A percentile compares a stretch with the other conserved stretches of the same genome.
These are phyloP conservation scores for Augochlora pura DNA, from an alignment of 1,140 invertebrate species.

Conservation along the genomic window DNA sequence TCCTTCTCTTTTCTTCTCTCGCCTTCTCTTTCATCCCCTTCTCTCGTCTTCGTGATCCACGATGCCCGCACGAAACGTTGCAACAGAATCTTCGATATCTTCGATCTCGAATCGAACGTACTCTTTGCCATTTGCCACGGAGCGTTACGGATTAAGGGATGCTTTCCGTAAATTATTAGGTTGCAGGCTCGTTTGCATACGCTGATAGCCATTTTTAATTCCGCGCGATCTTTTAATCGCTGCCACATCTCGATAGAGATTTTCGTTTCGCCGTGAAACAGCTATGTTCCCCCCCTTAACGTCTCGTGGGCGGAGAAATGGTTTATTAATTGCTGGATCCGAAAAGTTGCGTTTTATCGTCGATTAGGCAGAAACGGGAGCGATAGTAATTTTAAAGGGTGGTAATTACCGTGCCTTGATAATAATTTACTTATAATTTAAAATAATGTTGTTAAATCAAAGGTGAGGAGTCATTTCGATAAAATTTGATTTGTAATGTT, in stretches of 20 bases:
- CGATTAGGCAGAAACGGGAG: too few relatives aligned
- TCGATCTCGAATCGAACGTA: neutral
- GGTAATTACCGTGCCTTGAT: too few relatives aligned
- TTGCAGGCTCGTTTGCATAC: neutral
- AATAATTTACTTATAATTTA: too few relatives aligned
- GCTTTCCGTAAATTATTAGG: slow-evolving; percentile 4
- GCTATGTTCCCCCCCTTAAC: too few relatives aligned
- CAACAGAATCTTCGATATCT: neutral
- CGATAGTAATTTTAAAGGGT: too few relatives aligned
- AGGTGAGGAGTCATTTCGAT: too few relatives aligned
- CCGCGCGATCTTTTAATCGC: neutral
- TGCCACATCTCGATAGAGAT: neutral
- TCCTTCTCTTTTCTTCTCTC: slow-evolving; percentile 28
- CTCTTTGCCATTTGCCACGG: neutral
- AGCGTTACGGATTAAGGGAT: neutral
- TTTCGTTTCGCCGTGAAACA: neutral
- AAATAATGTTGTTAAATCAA: too few relatives aligned
- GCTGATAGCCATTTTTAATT: neutral
- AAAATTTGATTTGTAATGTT: too few relatives aligned
- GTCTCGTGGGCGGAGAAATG: too few relatives aligned
- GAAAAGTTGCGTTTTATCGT: too few relatives aligned
- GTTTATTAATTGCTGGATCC: too few relatives aligned
- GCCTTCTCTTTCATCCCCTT: neutral
- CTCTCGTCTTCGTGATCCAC: neutral
- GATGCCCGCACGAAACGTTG: neutral